phyloP scores from a whole-genome alignment of 1,140 invertebrate species.

The Mizuhopecten yessoensis region DNA sequence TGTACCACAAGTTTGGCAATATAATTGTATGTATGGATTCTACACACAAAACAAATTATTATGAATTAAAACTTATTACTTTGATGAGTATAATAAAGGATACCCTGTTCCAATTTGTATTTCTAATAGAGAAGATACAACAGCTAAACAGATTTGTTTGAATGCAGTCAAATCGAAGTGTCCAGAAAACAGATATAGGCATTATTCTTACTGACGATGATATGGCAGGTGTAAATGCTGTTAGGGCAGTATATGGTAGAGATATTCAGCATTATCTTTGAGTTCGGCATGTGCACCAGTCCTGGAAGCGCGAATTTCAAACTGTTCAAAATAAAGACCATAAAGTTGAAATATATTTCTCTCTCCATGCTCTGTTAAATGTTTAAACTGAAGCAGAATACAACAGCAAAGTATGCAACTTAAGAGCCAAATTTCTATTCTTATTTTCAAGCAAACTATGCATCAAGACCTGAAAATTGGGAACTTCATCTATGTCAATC shows the following conservation, averaged over 20 bases:
- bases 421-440: constrained; percentile 41
- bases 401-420: not conserved
- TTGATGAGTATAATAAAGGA: constrained; percentile 50
- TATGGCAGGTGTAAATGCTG: constrained; percentile 47
- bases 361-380: constrained; percentile 47
- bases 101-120: constrained; percentile 53
- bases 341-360: constrained; percentile 37
- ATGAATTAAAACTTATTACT: constrained; percentile 47
- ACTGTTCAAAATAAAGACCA: constrained; percentile 45
- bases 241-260: constrained; percentile 9
- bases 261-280: constrained; percentile 50
- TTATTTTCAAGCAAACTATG: constrained; percentile 46
- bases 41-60: constrained; percentile 49
- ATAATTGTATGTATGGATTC: constrained; percentile 56
- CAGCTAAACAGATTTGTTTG: constrained; percentile 2
- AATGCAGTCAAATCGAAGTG: constrained; percentile 43
- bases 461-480: constrained; percentile 50
- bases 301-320: constrained; percentile 42
- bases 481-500: constrained; percentile 22
- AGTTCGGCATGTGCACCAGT: constrained; percentile 50
- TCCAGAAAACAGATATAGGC: constrained; percentile 46
- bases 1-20: constrained; percentile 47
- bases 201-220: constrained; percentile 53
- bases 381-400: constrained; percentile 43
- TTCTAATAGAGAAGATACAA: constrained; percentile 47